Percentiles rank a stretch among this genome's conserved stretches.
These are phyloP conservation scores for Phocoena sinus DNA, from an alignment of 2,113 vertebrate species.

Conservation along the genomic window DNA sequence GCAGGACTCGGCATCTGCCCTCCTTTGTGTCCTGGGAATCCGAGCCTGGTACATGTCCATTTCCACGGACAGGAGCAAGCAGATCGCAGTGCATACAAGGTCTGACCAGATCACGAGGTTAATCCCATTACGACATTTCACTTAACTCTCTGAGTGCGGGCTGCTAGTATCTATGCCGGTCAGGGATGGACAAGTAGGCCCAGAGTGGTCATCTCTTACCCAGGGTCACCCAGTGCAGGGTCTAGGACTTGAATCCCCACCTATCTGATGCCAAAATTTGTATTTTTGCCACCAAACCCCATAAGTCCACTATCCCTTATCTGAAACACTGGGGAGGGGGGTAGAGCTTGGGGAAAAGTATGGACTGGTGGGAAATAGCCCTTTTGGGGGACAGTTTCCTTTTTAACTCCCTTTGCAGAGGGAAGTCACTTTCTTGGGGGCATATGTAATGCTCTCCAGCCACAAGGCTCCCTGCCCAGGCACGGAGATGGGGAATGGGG, in stretches of 20 bases:
- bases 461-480: background rate
- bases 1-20: background rate
- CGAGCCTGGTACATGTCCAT: background rate
- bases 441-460: background rate
- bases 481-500: background rate
- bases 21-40: background rate
- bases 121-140: background rate
- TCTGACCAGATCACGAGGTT: background rate
- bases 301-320: slow-evolving; percentile 28
- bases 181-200: background rate
- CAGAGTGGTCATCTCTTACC: background rate
- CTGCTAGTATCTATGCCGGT: too few species aligned
- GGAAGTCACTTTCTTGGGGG: background rate
- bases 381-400: background rate
- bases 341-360: background rate
- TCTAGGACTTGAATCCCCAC: background rate
- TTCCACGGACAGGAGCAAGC: background rate
- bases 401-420: background rate
- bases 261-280: background rate
- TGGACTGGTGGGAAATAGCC: background rate
- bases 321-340: background rate
- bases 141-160: background rate
- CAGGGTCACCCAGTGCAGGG: background rate
- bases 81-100: background rate
- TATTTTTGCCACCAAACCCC: background rate